Evolutionary conservation across 2,888 invertebrate genomes (phyloP).

Genomic region (Danaus chrysippus): DNA sequence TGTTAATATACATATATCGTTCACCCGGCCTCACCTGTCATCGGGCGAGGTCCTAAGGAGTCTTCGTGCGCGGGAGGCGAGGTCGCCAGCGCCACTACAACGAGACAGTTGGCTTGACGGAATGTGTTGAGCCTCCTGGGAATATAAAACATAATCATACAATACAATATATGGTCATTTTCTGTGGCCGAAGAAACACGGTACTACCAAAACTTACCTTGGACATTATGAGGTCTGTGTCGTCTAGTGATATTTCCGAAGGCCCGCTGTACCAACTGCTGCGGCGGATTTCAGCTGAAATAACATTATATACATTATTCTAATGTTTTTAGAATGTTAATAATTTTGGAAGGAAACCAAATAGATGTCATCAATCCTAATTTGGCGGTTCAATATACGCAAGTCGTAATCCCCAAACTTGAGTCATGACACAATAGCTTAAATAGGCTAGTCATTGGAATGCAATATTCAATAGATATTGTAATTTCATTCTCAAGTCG

Average conservation of each 20-base stretch:
- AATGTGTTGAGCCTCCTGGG: slow-evolving; percentile 46
- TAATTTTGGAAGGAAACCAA: too few relatives aligned
- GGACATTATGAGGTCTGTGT: slow-evolving; percentile 64
- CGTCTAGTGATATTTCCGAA: slow-evolving; percentile 65
- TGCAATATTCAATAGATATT: too few relatives aligned
- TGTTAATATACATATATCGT: not conserved
- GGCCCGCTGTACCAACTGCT: slow-evolving; percentile 71
- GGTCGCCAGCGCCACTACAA: slow-evolving; percentile 57
- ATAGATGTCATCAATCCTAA: too few relatives aligned
- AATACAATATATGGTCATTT: not conserved
- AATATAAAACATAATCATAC: slow-evolving; percentile 24
- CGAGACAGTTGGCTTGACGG: slow-evolving; percentile 35
- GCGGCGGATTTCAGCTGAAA: slow-evolving; percentile 55
- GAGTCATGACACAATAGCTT: too few relatives aligned
- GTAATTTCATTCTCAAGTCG: too few relatives aligned
- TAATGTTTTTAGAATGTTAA: not conserved
- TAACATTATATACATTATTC: not conserved
- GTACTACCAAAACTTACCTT: slow-evolving; percentile 45
- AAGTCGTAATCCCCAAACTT: too few relatives aligned
- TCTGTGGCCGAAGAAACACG: too few relatives aligned
- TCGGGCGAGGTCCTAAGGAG: slow-evolving; percentile 9
- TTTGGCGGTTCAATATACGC: too few relatives aligned
- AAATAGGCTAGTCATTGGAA: too few relatives aligned
- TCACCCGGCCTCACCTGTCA: not conserved
- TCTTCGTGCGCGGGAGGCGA: slow-evolving; percentile 45